These are phyloP conservation scores for Aplochiton taeniatus DNA, from an alignment of 2,797 vertebrate genomes.

Conservation along the genomic window DNA sequence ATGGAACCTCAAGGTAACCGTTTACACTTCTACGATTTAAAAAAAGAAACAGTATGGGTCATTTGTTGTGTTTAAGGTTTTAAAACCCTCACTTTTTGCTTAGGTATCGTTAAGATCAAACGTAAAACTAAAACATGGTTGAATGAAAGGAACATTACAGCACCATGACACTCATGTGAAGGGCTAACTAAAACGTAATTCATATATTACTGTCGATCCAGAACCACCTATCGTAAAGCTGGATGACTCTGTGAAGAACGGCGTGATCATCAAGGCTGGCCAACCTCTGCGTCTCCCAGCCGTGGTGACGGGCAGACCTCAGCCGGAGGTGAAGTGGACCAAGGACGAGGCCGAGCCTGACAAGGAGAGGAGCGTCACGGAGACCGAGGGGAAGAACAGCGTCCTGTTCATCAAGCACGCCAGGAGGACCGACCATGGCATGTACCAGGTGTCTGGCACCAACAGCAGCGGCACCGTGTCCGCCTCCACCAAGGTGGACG, in stretches of 20 bases:
- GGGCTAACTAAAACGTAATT: no score
- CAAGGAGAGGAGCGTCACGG: slow-evolving; percentile 84
- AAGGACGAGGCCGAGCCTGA: slow-evolving; percentile 87
- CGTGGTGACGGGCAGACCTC: slow-evolving; percentile 87
- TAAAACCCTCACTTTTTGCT: neutral
- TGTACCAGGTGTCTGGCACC: slow-evolving; percentile 89
- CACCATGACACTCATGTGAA: neutral
- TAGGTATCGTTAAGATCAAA: slow-evolving; percentile 7
- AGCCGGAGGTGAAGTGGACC: slow-evolving; percentile 87
- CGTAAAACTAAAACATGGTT: no score
- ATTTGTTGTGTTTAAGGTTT: no score
- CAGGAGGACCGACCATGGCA: slow-evolving; percentile 88
- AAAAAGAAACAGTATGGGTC: no score
- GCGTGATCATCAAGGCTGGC: slow-evolving; percentile 90
- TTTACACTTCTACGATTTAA: neutral
- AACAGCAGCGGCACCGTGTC: slow-evolving; percentile 91
- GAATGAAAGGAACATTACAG: neutral
- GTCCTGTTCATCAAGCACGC: slow-evolving; percentile 85
- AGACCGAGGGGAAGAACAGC: slow-evolving; percentile 85
- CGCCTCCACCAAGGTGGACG: slow-evolving; percentile 87
- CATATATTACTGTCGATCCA: slow-evolving; percentile 51
- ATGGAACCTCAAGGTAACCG: slow-evolving; percentile 90
- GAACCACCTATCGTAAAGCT: slow-evolving; percentile 87
- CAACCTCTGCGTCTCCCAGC: slow-evolving; percentile 89
- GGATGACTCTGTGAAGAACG: slow-evolving; percentile 86